A percentile compares a stretch with the other conserved stretches of the same genome.
phyloP scores from a whole-genome alignment of 2,797 vertebrate genomes.

The Florisuga fusca region DNA sequence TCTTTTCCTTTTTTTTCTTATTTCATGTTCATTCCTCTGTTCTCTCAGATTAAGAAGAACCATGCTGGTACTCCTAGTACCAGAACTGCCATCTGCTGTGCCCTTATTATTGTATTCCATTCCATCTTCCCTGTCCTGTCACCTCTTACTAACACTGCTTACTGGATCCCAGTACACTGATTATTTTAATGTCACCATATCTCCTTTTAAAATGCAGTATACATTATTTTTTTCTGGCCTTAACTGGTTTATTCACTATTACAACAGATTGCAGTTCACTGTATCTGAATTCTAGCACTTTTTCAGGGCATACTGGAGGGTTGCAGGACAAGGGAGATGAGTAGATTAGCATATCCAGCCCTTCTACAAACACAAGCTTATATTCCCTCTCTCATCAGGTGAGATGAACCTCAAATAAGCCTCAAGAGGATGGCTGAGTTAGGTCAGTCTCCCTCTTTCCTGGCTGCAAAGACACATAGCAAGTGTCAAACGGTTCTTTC shows the following conservation, averaged over 20 bases:
- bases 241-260: not conserved
- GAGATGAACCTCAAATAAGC: not conserved
- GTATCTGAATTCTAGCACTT: not conserved
- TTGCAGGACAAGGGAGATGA: not conserved
- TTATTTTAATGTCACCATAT: slow-evolving; percentile 25
- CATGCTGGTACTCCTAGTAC: slow-evolving; percentile 40
- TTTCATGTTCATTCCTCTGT: slow-evolving; percentile 3
- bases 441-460: not conserved
- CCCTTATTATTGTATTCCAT: slow-evolving; percentile 45
- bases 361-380: not conserved
- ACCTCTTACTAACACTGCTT: slow-evolving; percentile 49
- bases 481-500: not conserved
- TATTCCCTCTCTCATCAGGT: not conserved
- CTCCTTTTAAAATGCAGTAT: not conserved
- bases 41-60: slow-evolving; percentile 1
- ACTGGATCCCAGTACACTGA: not conserved
- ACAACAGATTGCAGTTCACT: not conserved
- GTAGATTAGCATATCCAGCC: not conserved
- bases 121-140: slow-evolving; percentile 27
- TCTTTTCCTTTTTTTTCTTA: not conserved
- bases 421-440: not conserved
- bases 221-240: not conserved
- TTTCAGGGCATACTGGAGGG: not conserved
- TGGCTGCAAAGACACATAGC: not conserved
- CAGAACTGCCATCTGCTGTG: slow-evolving; percentile 66